Evolutionary conservation across 1,140 invertebrate genomes (phyloP).

Genomic region (Dendroctonus ponderosae): DNA sequence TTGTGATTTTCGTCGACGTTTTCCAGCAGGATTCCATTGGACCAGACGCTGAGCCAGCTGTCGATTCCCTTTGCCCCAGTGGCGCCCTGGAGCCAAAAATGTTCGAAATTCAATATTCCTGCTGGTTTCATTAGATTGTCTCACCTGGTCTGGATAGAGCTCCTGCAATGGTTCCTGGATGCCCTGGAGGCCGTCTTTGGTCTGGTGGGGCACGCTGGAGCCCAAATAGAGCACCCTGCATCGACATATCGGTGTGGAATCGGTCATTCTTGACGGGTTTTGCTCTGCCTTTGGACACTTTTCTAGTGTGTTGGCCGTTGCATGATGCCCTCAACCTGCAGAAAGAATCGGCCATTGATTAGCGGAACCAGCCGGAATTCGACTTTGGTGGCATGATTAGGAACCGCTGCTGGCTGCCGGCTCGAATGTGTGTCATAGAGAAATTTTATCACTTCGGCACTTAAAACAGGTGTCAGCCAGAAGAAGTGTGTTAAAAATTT

Average conservation of each 20-base stretch:
- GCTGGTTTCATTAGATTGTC: neutral
- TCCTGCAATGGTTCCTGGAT: slow-evolving; percentile 96
- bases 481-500: too few relatives aligned
- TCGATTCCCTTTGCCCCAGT: slow-evolving; percentile 90
- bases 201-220: slow-evolving; percentile 94
- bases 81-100: slow-evolving; percentile 54
- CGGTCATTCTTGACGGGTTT: slow-evolving; percentile 45
- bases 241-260: slow-evolving; percentile 89
- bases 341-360: too few relatives aligned
- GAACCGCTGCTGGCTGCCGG: too few relatives aligned
- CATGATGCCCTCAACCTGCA: too few relatives aligned
- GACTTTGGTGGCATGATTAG: too few relatives aligned
- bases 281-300: neutral
- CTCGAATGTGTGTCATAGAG: too few relatives aligned
- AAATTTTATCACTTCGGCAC: too few relatives aligned
- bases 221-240: slow-evolving; percentile 98
- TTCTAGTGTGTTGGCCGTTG: too few relatives aligned
- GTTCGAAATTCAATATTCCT: neutral
- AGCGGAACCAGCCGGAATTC: too few relatives aligned
- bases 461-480: too few relatives aligned
- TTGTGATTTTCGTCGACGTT: slow-evolving; percentile 95
- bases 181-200: slow-evolving; percentile 95
- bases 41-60: slow-evolving; percentile 96
- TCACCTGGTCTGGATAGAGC: slow-evolving; percentile 85
- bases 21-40: slow-evolving; percentile 92